Evolutionary conservation across 2,888 invertebrate genomes (phyloP).

Genomic region (Campopleginae sp.): DNA sequence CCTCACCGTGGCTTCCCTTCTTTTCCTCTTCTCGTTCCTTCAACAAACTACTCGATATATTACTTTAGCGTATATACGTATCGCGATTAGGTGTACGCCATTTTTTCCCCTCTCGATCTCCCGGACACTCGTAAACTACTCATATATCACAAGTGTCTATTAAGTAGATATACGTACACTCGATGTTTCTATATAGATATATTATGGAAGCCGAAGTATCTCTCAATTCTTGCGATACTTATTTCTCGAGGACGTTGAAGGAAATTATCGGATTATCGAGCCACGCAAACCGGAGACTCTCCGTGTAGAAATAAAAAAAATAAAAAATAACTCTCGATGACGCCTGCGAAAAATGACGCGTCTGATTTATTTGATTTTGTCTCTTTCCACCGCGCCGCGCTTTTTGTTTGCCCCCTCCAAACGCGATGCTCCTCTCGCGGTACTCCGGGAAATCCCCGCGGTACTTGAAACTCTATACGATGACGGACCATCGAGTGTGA

Average conservation of each 20-base stretch:
- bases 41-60: slow-evolving; percentile 11
- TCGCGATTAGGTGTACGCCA: slow-evolving; percentile 32
- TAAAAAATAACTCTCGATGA: slow-evolving; percentile 26
- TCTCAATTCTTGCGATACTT: slow-evolving; percentile 12
- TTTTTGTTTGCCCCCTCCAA: neutral
- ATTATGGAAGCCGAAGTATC: neutral
- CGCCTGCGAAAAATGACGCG: slow-evolving; percentile 42
- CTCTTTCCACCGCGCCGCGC: neutral
- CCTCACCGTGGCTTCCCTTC: neutral
- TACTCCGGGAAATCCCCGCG: slow-evolving; percentile 6
- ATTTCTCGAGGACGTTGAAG: slow-evolving; percentile 42
- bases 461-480: neutral
- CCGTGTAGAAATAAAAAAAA: slow-evolving; percentile 3
- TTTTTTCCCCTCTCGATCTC: slow-evolving; percentile 4
- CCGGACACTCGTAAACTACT: slow-evolving; percentile 37
- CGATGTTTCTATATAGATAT: neutral
- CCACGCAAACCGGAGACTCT: slow-evolving; percentile 35
- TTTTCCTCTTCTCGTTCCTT: neutral
- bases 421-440: too few relatives aligned
- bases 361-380: slow-evolving; percentile 7
- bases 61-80: slow-evolving; percentile 38
- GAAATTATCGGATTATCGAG: slow-evolving; percentile 58
- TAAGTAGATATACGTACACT: neutral
- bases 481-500: slow-evolving; percentile 21
- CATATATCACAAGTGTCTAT: neutral